phyloP scores from a whole-genome alignment of 2,113 vertebrate species.

The Syrrhaptes paradoxus region DNA sequence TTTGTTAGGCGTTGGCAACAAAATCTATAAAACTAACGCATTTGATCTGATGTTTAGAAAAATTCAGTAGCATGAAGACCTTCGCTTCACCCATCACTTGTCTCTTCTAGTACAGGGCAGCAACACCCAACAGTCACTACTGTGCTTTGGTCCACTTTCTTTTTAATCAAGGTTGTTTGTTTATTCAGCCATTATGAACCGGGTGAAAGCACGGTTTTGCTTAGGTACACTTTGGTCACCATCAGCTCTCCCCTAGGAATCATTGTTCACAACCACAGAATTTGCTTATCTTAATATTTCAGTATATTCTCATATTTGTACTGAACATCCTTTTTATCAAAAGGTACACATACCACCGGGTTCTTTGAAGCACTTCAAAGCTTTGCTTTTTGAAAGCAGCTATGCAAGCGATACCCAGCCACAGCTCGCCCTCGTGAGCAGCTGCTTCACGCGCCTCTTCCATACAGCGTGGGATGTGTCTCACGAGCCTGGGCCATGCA shows the following conservation, averaged over 20 bases:
- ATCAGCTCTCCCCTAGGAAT: slow-evolving; percentile 25
- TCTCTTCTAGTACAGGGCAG: not conserved
- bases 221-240: slow-evolving; percentile 37
- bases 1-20: not conserved
- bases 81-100: not conserved
- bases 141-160: not conserved
- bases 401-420: not conserved
- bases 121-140: not conserved
- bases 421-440: not conserved
- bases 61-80: not conserved
- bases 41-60: not conserved
- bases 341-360: slow-evolving; percentile 28
- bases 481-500: fast-evolving
- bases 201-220: slow-evolving; percentile 18
- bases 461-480: not conserved
- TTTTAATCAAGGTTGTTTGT: slow-evolving; percentile 38
- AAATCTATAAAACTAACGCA: not conserved
- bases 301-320: slow-evolving; percentile 64
- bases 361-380: slow-evolving; percentile 70
- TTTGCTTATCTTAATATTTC: slow-evolving; percentile 62
- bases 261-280: slow-evolving; percentile 37
- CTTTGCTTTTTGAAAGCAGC: not conserved
- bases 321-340: slow-evolving; percentile 63
- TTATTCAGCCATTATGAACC: slow-evolving; percentile 22
- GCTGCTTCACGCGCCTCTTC: not conserved